phyloP scores from a whole-genome alignment of 2,888 invertebrate genomes.

The Blastobasis adustella region DNA sequence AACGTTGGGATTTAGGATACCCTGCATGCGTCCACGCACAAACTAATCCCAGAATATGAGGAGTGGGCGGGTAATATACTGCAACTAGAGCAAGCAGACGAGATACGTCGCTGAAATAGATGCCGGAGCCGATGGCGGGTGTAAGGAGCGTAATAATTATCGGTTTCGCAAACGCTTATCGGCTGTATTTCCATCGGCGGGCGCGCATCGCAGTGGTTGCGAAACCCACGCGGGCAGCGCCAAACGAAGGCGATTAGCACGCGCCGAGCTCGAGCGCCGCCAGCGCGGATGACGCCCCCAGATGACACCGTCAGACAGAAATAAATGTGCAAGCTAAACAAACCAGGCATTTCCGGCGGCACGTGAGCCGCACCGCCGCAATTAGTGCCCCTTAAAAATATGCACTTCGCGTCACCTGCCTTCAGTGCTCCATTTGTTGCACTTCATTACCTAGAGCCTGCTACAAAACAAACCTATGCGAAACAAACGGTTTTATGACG shows the following conservation, averaged over 20 bases:
- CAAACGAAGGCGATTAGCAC: constrained; percentile 21
- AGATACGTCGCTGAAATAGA: too few relatives aligned
- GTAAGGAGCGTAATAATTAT: constrained; percentile 15
- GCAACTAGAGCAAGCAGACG: too few relatives aligned
- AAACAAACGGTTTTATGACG: too few relatives aligned
- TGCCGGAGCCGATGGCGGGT: not conserved
- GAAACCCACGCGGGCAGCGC: constrained; percentile 34
- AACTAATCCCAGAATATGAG: too few relatives aligned
- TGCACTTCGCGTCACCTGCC: not conserved
- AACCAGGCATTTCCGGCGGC: constrained; percentile 65
- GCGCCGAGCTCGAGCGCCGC: constrained; percentile 47
- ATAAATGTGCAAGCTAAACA: constrained; percentile 70
- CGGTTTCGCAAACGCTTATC: constrained; percentile 34
- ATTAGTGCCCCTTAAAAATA: constrained; percentile 34
- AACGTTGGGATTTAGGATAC: too few relatives aligned
- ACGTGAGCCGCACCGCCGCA: constrained; percentile 50
- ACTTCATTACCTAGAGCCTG: too few relatives aligned
- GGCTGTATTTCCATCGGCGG: constrained; percentile 42
- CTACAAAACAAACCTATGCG: too few relatives aligned
- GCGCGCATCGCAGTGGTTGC: constrained; percentile 39
- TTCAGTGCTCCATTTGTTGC: too few relatives aligned
- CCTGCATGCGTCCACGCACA: too few relatives aligned
- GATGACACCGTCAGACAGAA: constrained; percentile 63
- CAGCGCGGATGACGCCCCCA: constrained; percentile 60
- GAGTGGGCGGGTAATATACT: too few relatives aligned